Evolutionary conservation across 2,888 invertebrate species (phyloP).

Genomic region (Sarcophaga caerulescens): DNA sequence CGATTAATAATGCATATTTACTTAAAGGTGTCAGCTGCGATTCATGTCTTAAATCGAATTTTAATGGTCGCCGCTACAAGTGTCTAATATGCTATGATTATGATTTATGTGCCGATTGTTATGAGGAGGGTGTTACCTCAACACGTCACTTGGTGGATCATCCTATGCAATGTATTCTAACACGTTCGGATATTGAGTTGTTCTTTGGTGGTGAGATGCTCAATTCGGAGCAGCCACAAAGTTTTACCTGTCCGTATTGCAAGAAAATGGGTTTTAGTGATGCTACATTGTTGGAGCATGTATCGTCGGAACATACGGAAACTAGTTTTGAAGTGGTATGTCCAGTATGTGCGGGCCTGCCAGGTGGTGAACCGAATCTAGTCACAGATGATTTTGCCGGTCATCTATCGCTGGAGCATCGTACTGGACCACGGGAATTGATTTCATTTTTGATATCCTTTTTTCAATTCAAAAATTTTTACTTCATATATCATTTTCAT

Average conservation of each 20-base stretch:
- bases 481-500: too few relatives aligned
- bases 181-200: conserved; percentile 97
- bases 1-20: not conserved
- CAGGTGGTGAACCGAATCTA: conserved; percentile 98
- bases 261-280: conserved; percentile 98
- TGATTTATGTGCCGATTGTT: conserved; percentile 98
- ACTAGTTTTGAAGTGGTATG: conserved; percentile 97
- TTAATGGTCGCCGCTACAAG: conserved; percentile 98
- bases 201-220: conserved; percentile 98
- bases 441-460: conserved; percentile 94
- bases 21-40: conserved; percentile 98
- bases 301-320: conserved; percentile 94
- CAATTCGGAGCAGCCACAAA: conserved; percentile 95
- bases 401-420: conserved; percentile 97
- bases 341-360: conserved; percentile 97
- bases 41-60: conserved; percentile 98
- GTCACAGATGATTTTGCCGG: conserved; percentile 99
- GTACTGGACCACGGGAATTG: conserved; percentile 93
- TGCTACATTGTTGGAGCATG: conserved; percentile 94
- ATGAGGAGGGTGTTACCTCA: conserved; percentile 94
- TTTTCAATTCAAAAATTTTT: conserved; percentile 75
- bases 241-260: conserved; percentile 99
- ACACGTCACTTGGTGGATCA: conserved; percentile 97
- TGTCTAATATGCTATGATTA: conserved; percentile 99
- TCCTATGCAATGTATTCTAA: conserved; percentile 99